Base-by-base conservation (phyloP, 1,140 invertebrate genomes). In the Drosophila obscura region DNA sequence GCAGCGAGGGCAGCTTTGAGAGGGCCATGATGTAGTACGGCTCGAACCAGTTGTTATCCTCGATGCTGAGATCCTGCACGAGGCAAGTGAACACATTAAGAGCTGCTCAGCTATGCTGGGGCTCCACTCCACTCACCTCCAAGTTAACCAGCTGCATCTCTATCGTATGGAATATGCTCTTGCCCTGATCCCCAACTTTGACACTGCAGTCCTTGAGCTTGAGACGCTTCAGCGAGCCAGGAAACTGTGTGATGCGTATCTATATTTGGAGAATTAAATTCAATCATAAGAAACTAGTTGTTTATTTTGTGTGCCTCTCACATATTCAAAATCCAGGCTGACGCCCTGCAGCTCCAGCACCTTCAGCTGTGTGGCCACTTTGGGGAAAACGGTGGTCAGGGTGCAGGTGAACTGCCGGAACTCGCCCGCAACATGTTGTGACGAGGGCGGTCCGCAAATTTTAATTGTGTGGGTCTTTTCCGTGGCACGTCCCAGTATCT, bases 41-140 rank as follows among this genome's bases (percentile, higher is more conserved):
- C 52, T 94, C 93, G 74, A 96, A 93, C 95, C 95, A 96, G n/a
- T 92, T 90, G 81, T 95, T 96, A 64, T 94, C 92, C 39, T 94
- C 94, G 26, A 96, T 91, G 78, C 95, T 94, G 39, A 96, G 87
- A 48, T 94, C 93, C 94, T 95, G 78, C 50, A 93, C 91, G 50
- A 58, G 43, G 11, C 6, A n/a, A 11, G 44, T 24, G 1, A 8
- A 44, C 39, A 1, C 1, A n/a, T 50, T 6, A 16, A 22, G 0
- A 22, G 35, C 6, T 31, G 8, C 31, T 0, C 15, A 31, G n/a
- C 11, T 16, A 0, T 62, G 13, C 5, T 7, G 19, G 0, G 19
- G 19, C 19, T 22, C 0, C 0, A 2, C 3, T 7, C 2, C 0
- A 43, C 31, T n/a, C 44, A 95, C 94, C 92, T 94, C 93, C 51